phyloP scores from a whole-genome alignment of 1,140 invertebrate genomes.

The Chironomus striatipennis region DNA sequence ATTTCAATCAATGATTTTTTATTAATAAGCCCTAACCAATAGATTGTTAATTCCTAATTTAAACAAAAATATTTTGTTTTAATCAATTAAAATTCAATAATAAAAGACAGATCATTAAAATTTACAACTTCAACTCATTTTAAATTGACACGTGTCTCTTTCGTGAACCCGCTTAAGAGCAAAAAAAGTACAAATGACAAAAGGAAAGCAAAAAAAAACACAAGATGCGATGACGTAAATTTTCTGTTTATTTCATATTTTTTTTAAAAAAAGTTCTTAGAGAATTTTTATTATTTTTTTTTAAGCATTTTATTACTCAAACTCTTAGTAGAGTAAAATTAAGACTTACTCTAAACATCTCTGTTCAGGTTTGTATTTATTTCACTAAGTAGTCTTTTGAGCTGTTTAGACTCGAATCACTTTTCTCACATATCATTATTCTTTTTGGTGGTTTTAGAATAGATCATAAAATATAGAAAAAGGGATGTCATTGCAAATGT shows the following conservation, averaged over 20 bases:
- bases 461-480: too few relatives aligned
- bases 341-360: not conserved
- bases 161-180: not conserved
- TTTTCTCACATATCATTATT: slow-evolving; percentile 14
- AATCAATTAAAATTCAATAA: too few relatives aligned
- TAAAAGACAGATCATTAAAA: too few relatives aligned
- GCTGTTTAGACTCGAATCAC: not conserved
- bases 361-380: not conserved
- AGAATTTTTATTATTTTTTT: not conserved
- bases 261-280: too few relatives aligned
- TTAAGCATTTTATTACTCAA: not conserved
- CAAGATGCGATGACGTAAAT: not conserved
- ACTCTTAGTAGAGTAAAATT: not conserved
- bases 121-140: too few relatives aligned
- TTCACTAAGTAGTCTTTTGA: not conserved
- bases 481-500: too few relatives aligned
- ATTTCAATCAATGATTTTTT: too few relatives aligned
- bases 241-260: not conserved
- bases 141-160: too few relatives aligned
- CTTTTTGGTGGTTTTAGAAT: not conserved
- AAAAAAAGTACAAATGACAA: not conserved
- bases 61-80: too few relatives aligned
- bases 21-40: too few relatives aligned
- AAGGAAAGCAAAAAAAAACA: not conserved
- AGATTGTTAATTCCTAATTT: too few relatives aligned